Conservation (phyloP, 1,140 invertebrate genomes). For the Oscheius sp. region DNA sequence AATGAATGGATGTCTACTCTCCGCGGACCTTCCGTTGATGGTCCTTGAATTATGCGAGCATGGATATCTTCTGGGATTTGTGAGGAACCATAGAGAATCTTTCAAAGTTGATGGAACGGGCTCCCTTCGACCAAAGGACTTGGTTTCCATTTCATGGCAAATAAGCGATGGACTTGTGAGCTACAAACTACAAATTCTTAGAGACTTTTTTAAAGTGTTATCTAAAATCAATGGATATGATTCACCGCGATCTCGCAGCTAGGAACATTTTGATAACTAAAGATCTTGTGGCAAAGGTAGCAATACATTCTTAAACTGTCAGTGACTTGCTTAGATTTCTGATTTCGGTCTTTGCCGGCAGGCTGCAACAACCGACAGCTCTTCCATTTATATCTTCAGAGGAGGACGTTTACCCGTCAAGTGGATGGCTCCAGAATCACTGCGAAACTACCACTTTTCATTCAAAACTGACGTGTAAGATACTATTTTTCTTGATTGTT, state of each 20-base stretch:
- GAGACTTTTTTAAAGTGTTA: slow-evolving; percentile 37
- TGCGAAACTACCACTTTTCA: slow-evolving; percentile 65
- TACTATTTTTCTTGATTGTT: slow-evolving; percentile 4
- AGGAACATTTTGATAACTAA: slow-evolving; percentile 86
- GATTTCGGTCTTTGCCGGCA: slow-evolving; percentile 95
- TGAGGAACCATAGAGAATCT: slow-evolving; percentile 18
- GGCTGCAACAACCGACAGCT: slow-evolving; percentile 88
- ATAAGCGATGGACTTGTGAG: slow-evolving; percentile 39
- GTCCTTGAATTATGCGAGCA: slow-evolving; percentile 42
- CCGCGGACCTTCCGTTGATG: slow-evolving; percentile 9
- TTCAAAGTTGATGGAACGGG: background rate
- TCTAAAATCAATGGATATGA: slow-evolving; percentile 67
- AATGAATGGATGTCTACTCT: slow-evolving; percentile 36
- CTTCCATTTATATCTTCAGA: slow-evolving; percentile 70
- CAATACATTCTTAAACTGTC: background rate
- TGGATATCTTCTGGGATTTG: slow-evolving; percentile 42
- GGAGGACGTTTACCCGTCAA: slow-evolving; percentile 78
- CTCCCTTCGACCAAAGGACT: slow-evolving; percentile 2
- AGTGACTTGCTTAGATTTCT: slow-evolving; percentile 69
- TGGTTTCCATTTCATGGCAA: slow-evolving; percentile 42
- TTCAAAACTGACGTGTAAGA: slow-evolving; percentile 45
- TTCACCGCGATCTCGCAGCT: slow-evolving; percentile 92
- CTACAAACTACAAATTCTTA: background rate
- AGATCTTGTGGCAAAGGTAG: slow-evolving; percentile 66
- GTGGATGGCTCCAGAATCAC: slow-evolving; percentile 97